phyloP scores from a whole-genome alignment of 1,140 invertebrate species.

The Panonychus citri region DNA sequence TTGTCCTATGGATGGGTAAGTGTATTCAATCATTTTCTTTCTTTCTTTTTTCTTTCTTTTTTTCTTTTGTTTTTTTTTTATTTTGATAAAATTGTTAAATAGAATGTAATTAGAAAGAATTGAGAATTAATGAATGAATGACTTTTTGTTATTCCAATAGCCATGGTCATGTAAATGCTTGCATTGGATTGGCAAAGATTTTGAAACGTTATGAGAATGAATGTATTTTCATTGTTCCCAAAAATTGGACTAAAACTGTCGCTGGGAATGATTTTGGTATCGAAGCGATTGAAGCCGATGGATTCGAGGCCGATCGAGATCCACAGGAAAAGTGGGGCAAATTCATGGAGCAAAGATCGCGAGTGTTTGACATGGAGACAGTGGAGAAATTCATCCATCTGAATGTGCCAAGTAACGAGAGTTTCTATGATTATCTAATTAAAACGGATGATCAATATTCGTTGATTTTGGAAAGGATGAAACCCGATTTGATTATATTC shows the following conservation, averaged over 20 bases:
- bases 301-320: background rate
- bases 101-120: too few relatives aligned
- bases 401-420: background rate
- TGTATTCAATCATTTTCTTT: too few relatives aligned
- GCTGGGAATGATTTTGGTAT: background rate
- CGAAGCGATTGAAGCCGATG: background rate
- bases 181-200: constrained; percentile 2
- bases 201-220: background rate
- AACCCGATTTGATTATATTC: constrained; percentile 6
- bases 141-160: background rate
- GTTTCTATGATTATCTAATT: background rate
- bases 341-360: background rate
- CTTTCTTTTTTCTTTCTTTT: too few relatives aligned
- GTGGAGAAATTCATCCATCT: background rate
- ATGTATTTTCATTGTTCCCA: background rate
- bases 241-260: background rate
- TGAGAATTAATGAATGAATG: too few relatives aligned
- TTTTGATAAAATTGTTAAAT: too few relatives aligned
- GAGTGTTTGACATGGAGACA: background rate
- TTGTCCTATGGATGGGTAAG: too few relatives aligned
- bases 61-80: too few relatives aligned
- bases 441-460: background rate
- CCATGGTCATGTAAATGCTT: constrained; percentile 6
- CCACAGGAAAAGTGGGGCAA: background rate
- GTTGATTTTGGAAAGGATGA: background rate